Evolutionary conservation across 2,113 vertebrate species (phyloP).

Genomic region (Phylloscopus trochilus): DNA sequence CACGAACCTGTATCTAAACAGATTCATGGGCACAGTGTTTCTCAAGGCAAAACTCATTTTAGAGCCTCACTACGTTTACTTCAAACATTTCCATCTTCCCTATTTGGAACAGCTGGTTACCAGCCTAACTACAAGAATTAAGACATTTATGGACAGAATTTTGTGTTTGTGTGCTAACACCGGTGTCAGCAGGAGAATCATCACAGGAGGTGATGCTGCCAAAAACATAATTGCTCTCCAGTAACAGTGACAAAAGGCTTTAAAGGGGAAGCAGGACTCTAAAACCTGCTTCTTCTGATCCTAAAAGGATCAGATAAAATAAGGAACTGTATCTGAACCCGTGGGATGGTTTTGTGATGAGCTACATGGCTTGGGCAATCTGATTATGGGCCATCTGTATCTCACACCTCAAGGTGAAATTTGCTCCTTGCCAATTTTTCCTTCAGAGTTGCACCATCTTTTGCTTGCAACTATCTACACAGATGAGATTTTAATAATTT

Average conservation of each 20-base stretch:
- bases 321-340: neutral
- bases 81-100: neutral
- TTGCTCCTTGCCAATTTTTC: neutral
- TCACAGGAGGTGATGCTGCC: neutral
- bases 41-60: neutral
- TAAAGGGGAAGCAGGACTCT: neutral
- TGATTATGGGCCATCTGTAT: neutral
- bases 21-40: neutral
- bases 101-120: neutral
- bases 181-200: neutral
- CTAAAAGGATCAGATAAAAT: neutral
- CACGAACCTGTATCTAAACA: accelerated
- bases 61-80: neutral
- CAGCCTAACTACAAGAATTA: neutral
- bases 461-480: neutral
- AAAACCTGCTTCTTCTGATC: neutral
- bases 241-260: neutral
- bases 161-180: neutral
- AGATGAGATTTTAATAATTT: neutral
- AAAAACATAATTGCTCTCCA: neutral
- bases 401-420: neutral
- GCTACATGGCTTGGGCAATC: neutral
- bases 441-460: neutral
- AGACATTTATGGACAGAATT: neutral
- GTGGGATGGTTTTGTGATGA: neutral